Evolutionary conservation across 2,113 vertebrate genomes (phyloP).

Genomic region (Cavia porcellus): DNA sequence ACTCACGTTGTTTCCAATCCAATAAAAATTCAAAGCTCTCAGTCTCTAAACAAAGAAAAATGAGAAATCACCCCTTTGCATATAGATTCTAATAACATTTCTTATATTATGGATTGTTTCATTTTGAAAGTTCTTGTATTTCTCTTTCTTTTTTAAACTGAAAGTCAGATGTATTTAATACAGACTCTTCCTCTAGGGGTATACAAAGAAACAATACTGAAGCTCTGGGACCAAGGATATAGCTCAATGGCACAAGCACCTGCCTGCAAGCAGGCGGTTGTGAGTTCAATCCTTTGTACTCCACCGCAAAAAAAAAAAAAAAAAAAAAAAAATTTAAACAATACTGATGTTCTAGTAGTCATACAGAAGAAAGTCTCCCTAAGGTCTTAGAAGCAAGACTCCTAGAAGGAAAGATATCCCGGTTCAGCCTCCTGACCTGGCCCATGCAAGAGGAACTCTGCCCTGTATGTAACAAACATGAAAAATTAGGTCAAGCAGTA

Average conservation of each 20-base stretch:
- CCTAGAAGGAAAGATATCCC: background rate
- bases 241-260: too few relatives aligned
- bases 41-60: conserved; percentile 30
- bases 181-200: background rate
- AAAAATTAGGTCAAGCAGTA: background rate
- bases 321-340: background rate
- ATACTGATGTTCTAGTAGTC: background rate
- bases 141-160: background rate
- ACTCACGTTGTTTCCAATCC: conserved; percentile 29
- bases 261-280: too few relatives aligned
- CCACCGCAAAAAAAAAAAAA: too few relatives aligned
- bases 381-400: background rate
- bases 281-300: too few relatives aligned
- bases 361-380: background rate
- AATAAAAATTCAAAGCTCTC: conserved; percentile 66
- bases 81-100: conserved; percentile 36
- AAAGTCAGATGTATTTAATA: background rate
- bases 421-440: background rate
- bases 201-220: conserved; percentile 1
- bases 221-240: background rate
- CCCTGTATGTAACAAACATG: background rate
- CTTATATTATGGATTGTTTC: background rate
- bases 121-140: conserved; percentile 29
- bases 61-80: background rate
- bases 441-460: background rate